These are phyloP conservation scores for Alviniconcha marisindica DNA, from an alignment of 1,140 invertebrate species.

Conservation along the genomic window DNA sequence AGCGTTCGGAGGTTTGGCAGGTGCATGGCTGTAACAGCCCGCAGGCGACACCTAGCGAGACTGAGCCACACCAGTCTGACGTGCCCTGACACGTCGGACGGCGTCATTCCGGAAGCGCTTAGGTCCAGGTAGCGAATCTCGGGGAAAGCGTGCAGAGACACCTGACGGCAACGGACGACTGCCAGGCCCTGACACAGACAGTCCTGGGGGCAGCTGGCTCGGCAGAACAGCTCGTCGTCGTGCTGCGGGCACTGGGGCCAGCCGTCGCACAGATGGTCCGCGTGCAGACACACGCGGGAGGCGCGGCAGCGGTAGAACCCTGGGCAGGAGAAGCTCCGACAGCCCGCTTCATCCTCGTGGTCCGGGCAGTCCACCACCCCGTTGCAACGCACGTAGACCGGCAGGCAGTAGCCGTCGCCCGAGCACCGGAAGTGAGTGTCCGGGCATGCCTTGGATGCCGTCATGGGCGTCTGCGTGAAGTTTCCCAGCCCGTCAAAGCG, in stretches of 20 bases:
- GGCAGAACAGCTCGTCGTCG: slow-evolving; percentile 44
- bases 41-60: neutral
- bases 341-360: neutral
- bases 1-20: neutral
- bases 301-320: neutral
- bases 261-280: slow-evolving; percentile 32
- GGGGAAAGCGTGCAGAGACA: neutral
- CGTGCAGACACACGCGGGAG: slow-evolving; percentile 5
- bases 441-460: neutral
- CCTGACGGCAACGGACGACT: neutral
- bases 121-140: slow-evolving; percentile 12
- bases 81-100: neutral
- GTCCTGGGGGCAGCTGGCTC: slow-evolving; percentile 45
- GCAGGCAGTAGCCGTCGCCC: neutral
- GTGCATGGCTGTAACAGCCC: neutral
- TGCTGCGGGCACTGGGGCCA: slow-evolving; percentile 36
- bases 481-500: neutral
- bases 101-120: neutral
- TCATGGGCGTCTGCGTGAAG: neutral
- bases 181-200: slow-evolving; percentile 34
- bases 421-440: slow-evolving; percentile 22
- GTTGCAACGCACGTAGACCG: slow-evolving; percentile 11
- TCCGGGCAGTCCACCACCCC: neutral
- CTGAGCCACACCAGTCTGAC: neutral
- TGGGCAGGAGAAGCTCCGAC: neutral